These are phyloP conservation scores for Paragorgia papillata DNA, from an alignment of 92 coral and sea anemone species.

Conservation along the genomic window DNA sequence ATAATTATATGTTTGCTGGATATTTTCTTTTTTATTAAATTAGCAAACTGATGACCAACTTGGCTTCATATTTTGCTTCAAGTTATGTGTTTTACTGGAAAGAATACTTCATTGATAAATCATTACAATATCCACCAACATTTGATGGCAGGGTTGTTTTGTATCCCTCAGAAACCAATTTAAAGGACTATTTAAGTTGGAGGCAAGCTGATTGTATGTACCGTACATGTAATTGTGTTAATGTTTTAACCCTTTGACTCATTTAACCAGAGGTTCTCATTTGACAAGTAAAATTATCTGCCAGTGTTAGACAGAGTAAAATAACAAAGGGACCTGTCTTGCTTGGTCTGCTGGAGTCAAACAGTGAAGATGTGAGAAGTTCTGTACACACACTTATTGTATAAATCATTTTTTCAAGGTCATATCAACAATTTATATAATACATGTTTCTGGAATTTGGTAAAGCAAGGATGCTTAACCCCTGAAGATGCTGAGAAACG, in stretches of 20 bases:
- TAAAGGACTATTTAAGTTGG: slow-evolving; percentile 95
- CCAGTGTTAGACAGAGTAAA: no score
- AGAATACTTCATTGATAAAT: slow-evolving; percentile 68
- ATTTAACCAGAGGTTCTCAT: no score
- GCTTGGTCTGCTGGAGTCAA: no score
- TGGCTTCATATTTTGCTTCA: slow-evolving; percentile 88
- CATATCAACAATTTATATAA: slow-evolving; percentile 96
- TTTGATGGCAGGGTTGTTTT: slow-evolving; percentile 95
- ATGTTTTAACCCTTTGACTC: no score
- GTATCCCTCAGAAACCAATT: slow-evolving; percentile 80
- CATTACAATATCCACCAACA: slow-evolving; percentile 86
- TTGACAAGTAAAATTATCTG: no score
- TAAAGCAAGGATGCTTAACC: slow-evolving; percentile 70
- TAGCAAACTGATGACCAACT: slow-evolving; percentile 93
- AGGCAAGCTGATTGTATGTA: slow-evolving; percentile 95
- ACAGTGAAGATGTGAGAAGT: no score
- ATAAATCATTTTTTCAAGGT: slow-evolving; percentile 57
- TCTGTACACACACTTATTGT: no score
- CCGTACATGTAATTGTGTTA: no score
- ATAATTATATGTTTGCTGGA: no score
- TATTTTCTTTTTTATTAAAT: slow-evolving; percentile 20
- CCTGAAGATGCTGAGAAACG: slow-evolving; percentile 83
- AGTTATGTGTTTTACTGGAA: slow-evolving; percentile 94
- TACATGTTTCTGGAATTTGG: slow-evolving; percentile 95
- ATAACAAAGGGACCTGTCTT: no score